A percentile compares a stretch with the other conserved stretches of the same genome.
Conservation (phyloP, 2,113 vertebrate genomes). For the Fulica atra region DNA sequence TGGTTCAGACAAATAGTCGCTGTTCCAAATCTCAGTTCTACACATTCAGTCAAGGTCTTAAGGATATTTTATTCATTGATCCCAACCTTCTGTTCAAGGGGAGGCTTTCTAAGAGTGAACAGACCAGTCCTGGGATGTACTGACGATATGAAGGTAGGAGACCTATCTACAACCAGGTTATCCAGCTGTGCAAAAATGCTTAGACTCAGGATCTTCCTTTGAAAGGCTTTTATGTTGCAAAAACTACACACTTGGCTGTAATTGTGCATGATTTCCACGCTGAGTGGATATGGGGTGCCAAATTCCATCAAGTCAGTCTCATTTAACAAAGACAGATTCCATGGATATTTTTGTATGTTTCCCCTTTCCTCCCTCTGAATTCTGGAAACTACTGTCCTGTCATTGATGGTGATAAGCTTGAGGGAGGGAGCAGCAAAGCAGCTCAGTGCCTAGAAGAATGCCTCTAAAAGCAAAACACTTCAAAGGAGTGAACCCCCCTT, state of each 20-base stretch:
- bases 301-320: conserved; percentile 43
- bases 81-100: not conserved
- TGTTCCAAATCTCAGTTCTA: not conserved
- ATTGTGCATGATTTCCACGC: not conserved
- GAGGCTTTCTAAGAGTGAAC: not conserved
- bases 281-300: conserved; percentile 16
- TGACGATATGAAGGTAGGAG: not conserved
- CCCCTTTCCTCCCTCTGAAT: not conserved
- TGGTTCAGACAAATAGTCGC: not conserved
- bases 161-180: not conserved
- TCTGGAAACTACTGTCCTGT: conserved; percentile 9
- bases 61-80: not conserved
- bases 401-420: not conserved
- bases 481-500: not conserved
- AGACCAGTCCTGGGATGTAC: not conserved
- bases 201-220: not conserved
- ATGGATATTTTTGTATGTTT: conserved; percentile 59
- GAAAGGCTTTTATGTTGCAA: conserved; percentile 3
- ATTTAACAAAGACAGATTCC: conserved; percentile 50
- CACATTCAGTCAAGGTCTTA: not conserved
- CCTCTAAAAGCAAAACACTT: conserved; percentile 14
- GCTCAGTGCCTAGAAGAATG: not conserved
- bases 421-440: conserved; percentile 28
- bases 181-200: not conserved
- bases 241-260: not conserved